A percentile compares a stretch with the other conserved stretches of the same genome.
These are phyloP conservation scores for Eretmocerus hayati DNA, from an alignment of 2,888 invertebrate genomes.

Conservation along the genomic window DNA sequence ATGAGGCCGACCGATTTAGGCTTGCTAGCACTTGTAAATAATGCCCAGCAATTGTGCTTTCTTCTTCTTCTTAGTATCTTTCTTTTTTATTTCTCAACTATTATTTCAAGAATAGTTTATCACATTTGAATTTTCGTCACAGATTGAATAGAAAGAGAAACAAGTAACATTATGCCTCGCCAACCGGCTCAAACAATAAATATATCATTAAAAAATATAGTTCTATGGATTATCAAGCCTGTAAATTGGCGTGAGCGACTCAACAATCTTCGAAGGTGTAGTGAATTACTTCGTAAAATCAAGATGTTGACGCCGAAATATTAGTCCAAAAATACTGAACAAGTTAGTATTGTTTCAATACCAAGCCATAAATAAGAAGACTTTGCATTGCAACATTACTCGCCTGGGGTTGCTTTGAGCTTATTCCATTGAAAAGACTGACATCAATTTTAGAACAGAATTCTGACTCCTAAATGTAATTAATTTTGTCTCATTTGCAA, in stretches of 20 bases:
- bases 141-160: slow-evolving; percentile 41
- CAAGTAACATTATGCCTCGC: slow-evolving; percentile 39
- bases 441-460: slow-evolving; percentile 15
- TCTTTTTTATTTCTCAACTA: slow-evolving; percentile 31
- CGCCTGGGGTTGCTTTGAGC: slow-evolving; percentile 18
- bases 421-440: slow-evolving; percentile 13
- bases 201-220: slow-evolving; percentile 47
- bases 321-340: slow-evolving; percentile 20
- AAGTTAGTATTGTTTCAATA: too few relatives aligned
- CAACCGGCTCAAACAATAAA: slow-evolving; percentile 43
- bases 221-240: slow-evolving; percentile 44
- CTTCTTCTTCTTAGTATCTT: slow-evolving; percentile 31
- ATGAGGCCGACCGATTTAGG: slow-evolving; percentile 41
- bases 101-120: slow-evolving; percentile 45
- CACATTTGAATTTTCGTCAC: slow-evolving; percentile 42
- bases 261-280: slow-evolving; percentile 16
- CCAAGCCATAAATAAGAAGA: too few relatives aligned
- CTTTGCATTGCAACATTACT: slow-evolving; percentile 12
- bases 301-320: slow-evolving; percentile 21
- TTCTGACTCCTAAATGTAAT: slow-evolving; percentile 19
- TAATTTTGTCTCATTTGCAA: slow-evolving; percentile 23
- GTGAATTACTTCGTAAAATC: slow-evolving; percentile 20
- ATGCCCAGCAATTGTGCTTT: slow-evolving; percentile 46
- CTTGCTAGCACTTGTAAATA: slow-evolving; percentile 46
- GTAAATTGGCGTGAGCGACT: slow-evolving; percentile 24